Percentiles rank a stretch among this genome's conserved stretches.
Evolutionary conservation across 2,113 vertebrate genomes (phyloP).

Genomic region (Podiceps cristatus): DNA sequence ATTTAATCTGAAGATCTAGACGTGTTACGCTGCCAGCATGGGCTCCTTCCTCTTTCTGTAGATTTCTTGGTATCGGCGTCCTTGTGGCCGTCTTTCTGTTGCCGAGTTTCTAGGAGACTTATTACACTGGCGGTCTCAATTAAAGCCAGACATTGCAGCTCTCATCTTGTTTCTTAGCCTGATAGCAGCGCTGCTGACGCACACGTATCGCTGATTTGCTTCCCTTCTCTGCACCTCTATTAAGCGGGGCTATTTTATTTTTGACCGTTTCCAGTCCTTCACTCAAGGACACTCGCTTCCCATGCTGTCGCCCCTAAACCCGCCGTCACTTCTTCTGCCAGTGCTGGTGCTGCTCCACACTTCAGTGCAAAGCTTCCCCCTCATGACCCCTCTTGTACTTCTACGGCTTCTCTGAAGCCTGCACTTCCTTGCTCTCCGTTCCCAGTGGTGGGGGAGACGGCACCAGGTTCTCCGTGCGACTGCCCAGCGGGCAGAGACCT

Average conservation of each 20-base stretch:
- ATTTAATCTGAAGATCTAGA: neutral
- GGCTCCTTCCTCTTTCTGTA: neutral
- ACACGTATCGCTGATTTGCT: neutral
- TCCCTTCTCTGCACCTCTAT: neutral
- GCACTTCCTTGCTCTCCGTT: neutral
- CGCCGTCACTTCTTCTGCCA: neutral
- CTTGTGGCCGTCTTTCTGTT: neutral
- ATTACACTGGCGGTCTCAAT: neutral
- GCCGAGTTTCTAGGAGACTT: neutral
- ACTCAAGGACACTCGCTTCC: neutral
- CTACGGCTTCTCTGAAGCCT: neutral
- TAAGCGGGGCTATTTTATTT: neutral
- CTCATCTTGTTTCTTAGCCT: neutral
- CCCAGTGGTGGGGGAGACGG: accelerated
- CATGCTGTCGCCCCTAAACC: accelerated
- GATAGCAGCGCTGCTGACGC: neutral
- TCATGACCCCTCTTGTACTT: neutral
- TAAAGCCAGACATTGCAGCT: neutral
- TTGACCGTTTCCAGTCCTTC: neutral
- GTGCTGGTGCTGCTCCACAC: neutral
- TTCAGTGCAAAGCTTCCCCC: too few relatives aligned
- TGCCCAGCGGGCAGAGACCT: neutral
- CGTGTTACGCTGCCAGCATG: accelerated
- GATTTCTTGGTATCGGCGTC: neutral
- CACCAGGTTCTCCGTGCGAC: accelerated